Evolutionary conservation across 2,113 vertebrate species (phyloP).

Genomic region (Microtus ochrogaster): DNA sequence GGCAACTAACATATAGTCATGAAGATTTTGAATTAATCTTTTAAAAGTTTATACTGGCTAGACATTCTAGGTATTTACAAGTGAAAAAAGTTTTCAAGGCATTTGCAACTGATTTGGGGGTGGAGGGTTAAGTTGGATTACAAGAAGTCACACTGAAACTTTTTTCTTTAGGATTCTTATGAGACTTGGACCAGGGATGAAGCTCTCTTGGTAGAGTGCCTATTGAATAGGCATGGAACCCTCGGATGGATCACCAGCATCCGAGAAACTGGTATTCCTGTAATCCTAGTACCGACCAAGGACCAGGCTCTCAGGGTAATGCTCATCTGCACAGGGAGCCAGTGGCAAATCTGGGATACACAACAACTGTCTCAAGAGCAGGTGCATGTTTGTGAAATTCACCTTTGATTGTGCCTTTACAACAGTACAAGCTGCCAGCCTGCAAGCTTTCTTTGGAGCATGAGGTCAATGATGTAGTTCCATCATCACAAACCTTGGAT

Average conservation of each 20-base stretch:
- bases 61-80: not conserved
- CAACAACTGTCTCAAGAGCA: not conserved
- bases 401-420: conserved; percentile 9
- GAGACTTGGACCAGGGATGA: not conserved
- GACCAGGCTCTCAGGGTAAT: not conserved
- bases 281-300: not conserved
- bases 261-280: not conserved
- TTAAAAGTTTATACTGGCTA: not conserved
- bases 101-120: conserved; percentile 29
- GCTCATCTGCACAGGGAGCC: not conserved
- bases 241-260: not conserved
- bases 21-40: not conserved
- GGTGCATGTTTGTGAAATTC: not conserved
- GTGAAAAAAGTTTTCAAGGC: not conserved
- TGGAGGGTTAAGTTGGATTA: not conserved
- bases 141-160: not conserved
- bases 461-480: conserved; percentile 32
- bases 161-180: conserved; percentile 18
- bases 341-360: not conserved
- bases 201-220: not conserved
- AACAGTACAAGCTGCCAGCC: not conserved
- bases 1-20: not conserved
- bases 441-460: not conserved
- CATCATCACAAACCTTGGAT: conserved; percentile 63
- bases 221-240: too few relatives aligned